Percentiles rank a stretch among this genome's conserved stretches.
Conservation (phyloP, 2,113 vertebrate genomes). For the Glaucidium brasilianum region DNA sequence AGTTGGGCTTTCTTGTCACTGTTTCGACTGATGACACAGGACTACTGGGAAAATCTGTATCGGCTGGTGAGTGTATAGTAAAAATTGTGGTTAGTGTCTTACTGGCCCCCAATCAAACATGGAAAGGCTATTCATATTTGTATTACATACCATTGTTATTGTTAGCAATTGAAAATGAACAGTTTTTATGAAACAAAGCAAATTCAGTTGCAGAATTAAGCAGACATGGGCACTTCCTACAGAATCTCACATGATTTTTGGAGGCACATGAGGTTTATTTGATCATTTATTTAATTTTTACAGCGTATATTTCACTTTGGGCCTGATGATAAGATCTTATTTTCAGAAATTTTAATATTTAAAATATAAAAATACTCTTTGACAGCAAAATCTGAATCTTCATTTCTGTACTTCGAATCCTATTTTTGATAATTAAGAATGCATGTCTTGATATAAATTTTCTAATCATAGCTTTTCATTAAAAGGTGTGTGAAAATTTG, state of each 20-base stretch:
- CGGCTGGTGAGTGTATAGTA: slow-evolving; percentile 79
- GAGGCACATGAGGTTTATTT: background rate
- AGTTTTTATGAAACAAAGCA: background rate
- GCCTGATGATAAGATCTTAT: background rate
- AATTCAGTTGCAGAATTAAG: background rate
- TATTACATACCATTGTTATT: background rate
- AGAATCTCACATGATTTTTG: background rate
- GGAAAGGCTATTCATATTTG: background rate
- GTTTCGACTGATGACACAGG: slow-evolving; percentile 96
- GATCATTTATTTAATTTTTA: background rate
- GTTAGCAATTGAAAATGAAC: background rate
- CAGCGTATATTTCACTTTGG: background rate
- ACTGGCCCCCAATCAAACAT: background rate
- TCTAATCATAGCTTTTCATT: background rate
- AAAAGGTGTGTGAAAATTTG: background rate
- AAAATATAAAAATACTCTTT: background rate
- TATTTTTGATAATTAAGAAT: background rate
- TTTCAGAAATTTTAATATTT: background rate
- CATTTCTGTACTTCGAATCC: background rate
- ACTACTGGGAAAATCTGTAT: slow-evolving; percentile 96
- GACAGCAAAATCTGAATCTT: background rate
- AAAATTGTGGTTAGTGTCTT: background rate
- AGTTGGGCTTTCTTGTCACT: slow-evolving; percentile 95
- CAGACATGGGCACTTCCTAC: background rate
- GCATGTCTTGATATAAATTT: background rate